Percentiles rank a stretch among this genome's conserved stretches.
Evolutionary conservation across 2,888 invertebrate species (phyloP).

Genomic region (Harpalus rufipes): DNA sequence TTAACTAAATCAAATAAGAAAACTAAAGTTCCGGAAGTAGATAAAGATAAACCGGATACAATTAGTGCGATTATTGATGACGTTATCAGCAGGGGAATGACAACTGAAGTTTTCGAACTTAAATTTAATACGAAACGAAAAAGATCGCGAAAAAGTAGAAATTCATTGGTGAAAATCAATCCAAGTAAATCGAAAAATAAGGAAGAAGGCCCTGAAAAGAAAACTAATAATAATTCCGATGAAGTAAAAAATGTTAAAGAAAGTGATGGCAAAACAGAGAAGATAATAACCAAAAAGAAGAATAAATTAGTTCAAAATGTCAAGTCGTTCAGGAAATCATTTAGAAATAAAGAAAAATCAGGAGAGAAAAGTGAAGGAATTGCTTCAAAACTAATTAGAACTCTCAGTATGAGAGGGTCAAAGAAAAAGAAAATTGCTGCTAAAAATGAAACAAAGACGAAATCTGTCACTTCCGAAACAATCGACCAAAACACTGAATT

Average conservation of each 20-base stretch:
- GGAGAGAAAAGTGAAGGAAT: conserved; percentile 53
- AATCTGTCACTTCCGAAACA: conserved; percentile 24
- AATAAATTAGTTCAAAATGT: conserved; percentile 60
- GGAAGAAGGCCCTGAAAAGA: conserved; percentile 39
- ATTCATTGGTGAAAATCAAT: conserved; percentile 32
- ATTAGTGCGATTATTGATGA: conserved; percentile 54
- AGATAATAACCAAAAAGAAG: conserved; percentile 49
- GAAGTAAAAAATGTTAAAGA: conserved; percentile 53
- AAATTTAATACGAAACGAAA: conserved; percentile 11
- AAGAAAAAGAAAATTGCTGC: conserved; percentile 45
- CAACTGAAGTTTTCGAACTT: conserved; percentile 5
- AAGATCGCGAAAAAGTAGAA: conserved; percentile 37
- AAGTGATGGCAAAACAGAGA: conserved; percentile 26
- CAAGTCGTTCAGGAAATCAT: conserved; percentile 53
- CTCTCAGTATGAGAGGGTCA: conserved; percentile 53
- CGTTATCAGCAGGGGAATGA: conserved; percentile 35
- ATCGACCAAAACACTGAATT: conserved; percentile 31
- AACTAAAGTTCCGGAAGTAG: conserved; percentile 12
- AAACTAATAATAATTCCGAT: conserved; percentile 46
- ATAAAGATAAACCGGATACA: conserved; percentile 54
- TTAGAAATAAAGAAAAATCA: conserved; percentile 37
- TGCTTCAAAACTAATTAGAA: conserved; percentile 56
- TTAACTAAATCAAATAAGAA: conserved; percentile 62
- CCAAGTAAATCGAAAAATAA: conserved; percentile 67
- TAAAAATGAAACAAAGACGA: conserved; percentile 46